These are phyloP conservation scores for Isotomurus palustris DNA, from an alignment of 2,888 invertebrate species.

Conservation along the genomic window DNA sequence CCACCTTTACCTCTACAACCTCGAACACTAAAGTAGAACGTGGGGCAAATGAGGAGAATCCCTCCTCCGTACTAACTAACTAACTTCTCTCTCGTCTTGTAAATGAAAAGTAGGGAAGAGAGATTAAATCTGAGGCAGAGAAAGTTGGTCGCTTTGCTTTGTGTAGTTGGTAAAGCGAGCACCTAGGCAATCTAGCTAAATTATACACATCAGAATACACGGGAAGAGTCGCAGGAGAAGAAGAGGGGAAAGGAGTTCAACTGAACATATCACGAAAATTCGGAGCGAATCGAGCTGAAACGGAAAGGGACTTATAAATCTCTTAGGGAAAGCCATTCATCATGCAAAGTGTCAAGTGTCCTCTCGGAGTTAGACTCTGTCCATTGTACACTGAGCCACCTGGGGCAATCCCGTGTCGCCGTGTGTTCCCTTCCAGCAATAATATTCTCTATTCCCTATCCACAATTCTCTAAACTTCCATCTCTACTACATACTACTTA, in stretches of 20 bases:
- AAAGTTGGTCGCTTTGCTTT: no score
- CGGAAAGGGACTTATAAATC: slow-evolving; percentile 47
- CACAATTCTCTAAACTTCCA: no score
- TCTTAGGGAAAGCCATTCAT: slow-evolving; percentile 47
- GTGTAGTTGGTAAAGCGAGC: no score
- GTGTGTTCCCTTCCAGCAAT: slow-evolving; percentile 31
- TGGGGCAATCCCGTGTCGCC: slow-evolving; percentile 47
- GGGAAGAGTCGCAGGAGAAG: no score
- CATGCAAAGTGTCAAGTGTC: slow-evolving; percentile 47
- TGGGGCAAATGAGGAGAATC: not conserved
- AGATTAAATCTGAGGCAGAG: no score
- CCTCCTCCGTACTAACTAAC: no score
- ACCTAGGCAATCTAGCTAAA: no score
- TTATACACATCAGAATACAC: no score
- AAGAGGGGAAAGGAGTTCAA: slow-evolving; percentile 19
- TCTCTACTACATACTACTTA: no score
- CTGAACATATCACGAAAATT: slow-evolving; percentile 27
- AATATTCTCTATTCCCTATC: no score
- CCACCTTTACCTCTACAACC: not conserved
- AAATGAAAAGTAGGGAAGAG: no score
- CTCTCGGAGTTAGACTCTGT: slow-evolving; percentile 42
- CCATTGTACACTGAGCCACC: slow-evolving; percentile 46
- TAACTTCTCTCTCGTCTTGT: no score
- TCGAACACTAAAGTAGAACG: not conserved
- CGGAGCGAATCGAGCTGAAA: slow-evolving; percentile 44